Conservation (phyloP, 2,888 invertebrate genomes). For the Omphaloscelis lunosa region DNA sequence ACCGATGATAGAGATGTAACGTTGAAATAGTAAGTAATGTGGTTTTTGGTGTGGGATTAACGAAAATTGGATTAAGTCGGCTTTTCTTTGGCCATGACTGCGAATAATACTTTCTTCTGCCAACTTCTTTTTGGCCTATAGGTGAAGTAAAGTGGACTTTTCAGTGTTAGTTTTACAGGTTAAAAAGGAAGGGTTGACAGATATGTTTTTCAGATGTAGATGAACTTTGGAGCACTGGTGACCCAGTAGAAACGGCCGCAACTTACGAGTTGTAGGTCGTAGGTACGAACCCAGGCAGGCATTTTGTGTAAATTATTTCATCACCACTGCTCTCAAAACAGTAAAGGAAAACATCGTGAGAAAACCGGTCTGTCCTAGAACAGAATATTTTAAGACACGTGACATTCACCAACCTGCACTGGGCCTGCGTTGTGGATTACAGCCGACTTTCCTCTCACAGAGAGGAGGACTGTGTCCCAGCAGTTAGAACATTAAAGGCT, state of each 20-base stretch:
- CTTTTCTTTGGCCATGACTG: background rate
- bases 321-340: background rate
- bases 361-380: background rate
- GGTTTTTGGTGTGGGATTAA: background rate
- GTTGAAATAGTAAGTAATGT: constrained; percentile 10
- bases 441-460: background rate
- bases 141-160: background rate
- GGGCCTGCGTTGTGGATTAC: background rate
- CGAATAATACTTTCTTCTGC: background rate
- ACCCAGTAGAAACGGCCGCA: background rate
- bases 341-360: background rate
- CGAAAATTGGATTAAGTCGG: background rate
- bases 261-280: background rate
- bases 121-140: background rate
- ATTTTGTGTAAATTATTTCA: background rate
- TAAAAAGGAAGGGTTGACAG: background rate
- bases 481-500: background rate
- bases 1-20: constrained; percentile 25
- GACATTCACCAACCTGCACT: background rate
- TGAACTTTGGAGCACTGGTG: background rate
- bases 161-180: background rate
- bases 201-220: background rate
- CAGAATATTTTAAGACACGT: background rate
- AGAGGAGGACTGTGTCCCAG: background rate
- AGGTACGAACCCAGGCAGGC: background rate